phyloP scores from a whole-genome alignment of 2,888 invertebrate species.

The Melanostoma mellinum region DNA sequence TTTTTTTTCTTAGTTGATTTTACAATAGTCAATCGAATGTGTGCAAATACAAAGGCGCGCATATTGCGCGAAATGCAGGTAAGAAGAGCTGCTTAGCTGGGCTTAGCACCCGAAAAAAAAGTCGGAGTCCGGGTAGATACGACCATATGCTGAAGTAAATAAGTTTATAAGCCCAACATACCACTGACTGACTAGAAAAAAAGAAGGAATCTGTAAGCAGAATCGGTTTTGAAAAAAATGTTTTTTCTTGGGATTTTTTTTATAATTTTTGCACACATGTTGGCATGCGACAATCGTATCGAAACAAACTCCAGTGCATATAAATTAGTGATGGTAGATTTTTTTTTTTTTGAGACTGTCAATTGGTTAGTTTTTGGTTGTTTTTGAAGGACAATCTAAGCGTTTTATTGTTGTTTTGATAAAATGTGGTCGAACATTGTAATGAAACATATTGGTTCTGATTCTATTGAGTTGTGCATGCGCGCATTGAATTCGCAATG shows the following conservation, averaged over 20 bases:
- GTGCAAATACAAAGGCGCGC: slow-evolving; percentile 50
- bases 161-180: slow-evolving; percentile 32
- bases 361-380: slow-evolving; percentile 54
- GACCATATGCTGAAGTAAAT: slow-evolving; percentile 45
- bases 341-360: slow-evolving; percentile 57
- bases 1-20: slow-evolving; percentile 30
- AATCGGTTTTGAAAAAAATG: slow-evolving; percentile 18
- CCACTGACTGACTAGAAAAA: slow-evolving; percentile 20
- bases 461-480: slow-evolving; percentile 70
- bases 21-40: slow-evolving; percentile 60
- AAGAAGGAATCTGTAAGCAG: slow-evolving; percentile 49
- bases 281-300: slow-evolving; percentile 71
- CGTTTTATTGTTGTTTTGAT: slow-evolving; percentile 44
- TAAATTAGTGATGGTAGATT: slow-evolving; percentile 71
- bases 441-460: slow-evolving; percentile 52
- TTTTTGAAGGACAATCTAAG: slow-evolving; percentile 70
- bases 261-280: slow-evolving; percentile 66
- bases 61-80: slow-evolving; percentile 61
- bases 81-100: slow-evolving; percentile 57
- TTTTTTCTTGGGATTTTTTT: slow-evolving; percentile 25
- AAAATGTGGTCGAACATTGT: slow-evolving; percentile 50
- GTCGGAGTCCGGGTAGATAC: slow-evolving; percentile 30
- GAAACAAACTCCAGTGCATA: slow-evolving; percentile 67
- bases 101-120: slow-evolving; percentile 43
- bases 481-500: slow-evolving; percentile 71